phyloP scores from a whole-genome alignment of 2,797 vertebrate species.

The Hoplostethus atlanticus region DNA sequence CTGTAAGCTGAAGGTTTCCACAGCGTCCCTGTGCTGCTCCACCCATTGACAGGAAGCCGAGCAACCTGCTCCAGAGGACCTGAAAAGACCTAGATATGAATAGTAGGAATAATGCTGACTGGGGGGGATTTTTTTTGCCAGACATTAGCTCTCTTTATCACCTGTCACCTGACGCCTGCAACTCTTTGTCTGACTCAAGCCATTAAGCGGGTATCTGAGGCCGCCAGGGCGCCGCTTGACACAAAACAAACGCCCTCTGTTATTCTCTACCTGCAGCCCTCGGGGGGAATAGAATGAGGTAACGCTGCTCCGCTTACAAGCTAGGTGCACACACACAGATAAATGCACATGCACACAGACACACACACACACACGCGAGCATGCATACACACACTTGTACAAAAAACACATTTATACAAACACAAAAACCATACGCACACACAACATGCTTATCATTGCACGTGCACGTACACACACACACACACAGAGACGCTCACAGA shows the following conservation, averaged over 20 bases:
- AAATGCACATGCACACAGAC: constrained; percentile 12
- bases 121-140: constrained; percentile 36
- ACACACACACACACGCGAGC: background rate
- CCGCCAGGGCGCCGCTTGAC: constrained; percentile 55
- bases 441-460: background rate
- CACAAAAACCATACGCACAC: constrained; percentile 5
- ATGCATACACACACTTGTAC: background rate
- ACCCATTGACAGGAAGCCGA: constrained; percentile 30
- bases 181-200: constrained; percentile 59
- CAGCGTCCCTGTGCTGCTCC: constrained; percentile 42
- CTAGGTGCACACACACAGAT: constrained; percentile 31
- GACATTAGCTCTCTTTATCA: constrained; percentile 67
- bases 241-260: constrained; percentile 72
- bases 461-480: background rate
- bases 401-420: background rate
- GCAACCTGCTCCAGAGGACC: constrained; percentile 18
- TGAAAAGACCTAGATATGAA: constrained; percentile 58
- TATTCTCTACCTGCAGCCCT: constrained; percentile 66
- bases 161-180: constrained; percentile 69
- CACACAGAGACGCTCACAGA: constrained; percentile 27
- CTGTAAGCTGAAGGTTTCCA: constrained; percentile 36
- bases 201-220: constrained; percentile 63
- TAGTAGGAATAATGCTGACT: constrained; percentile 63
- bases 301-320: constrained; percentile 75
- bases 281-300: constrained; percentile 69